Evolutionary conservation across 2,888 invertebrate species (phyloP), one percentile per base, ranked within the genome.

Genomic region (Philaethria dido): DNA sequence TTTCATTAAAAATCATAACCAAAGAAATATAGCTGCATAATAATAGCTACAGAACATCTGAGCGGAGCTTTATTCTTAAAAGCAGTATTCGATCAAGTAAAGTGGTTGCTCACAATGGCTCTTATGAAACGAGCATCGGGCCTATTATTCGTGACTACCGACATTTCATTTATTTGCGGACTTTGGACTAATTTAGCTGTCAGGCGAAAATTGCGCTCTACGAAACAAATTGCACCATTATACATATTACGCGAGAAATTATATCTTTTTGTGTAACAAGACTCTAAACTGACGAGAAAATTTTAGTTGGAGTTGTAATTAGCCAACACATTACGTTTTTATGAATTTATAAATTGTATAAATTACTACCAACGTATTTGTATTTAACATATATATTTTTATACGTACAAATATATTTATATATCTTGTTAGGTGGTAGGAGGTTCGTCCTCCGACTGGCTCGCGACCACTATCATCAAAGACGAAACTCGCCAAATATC

Each of bases 101-200:
- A 72, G 71, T 72, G 66, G 64, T 61, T 48, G 42, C 45, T 45
- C 42, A 72, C 70, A 73, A 71, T 71, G 64, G 62, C 57, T 70
- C 57, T 66, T 64, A 69, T 71, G 65, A 71, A 72, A 68, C 61
- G 65, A 69, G 67, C 69, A 69, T 69, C 69, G 55, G 67, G 74
- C 74, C 72, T 74, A 71, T 74, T 74, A 74, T 72, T 66, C 70
- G 68, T 57, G 68, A 71, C 68, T 74, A 69, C 74, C 65, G 69
- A 72, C 74, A 72, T 78, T 78, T 78, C 80, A 83, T 85, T 86
- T 82, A 80, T 85, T 83, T 81, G 78, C 76, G 77, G 76, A 72
- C 69, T 74, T 69, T 75, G 68, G 73, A 78, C 83, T 84, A 84
- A 86, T 85, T 87, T 82, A 81, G 82, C 81, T 82, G 83, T 82